Evolutionary conservation across 2,797 vertebrate species (phyloP).

Genomic region (Anguilla megastoma): DNA sequence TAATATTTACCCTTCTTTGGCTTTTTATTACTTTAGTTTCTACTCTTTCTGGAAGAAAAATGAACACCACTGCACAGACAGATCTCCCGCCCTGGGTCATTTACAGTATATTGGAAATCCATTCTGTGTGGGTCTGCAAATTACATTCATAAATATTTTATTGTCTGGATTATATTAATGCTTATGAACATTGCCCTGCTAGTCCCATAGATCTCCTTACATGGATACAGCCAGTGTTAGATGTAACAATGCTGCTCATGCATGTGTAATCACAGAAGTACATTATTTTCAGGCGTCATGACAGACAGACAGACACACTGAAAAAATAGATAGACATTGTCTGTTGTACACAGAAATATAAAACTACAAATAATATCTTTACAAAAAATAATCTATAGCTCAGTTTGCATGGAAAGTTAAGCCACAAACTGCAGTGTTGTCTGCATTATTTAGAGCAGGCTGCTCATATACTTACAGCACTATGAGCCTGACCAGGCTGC

Average conservation of each 20-base stretch:
- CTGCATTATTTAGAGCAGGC: too few relatives aligned
- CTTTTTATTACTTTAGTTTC: not conserved
- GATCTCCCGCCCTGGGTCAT: not conserved
- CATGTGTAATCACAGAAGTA: not conserved
- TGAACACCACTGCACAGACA: not conserved
- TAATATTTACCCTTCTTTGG: not conserved
- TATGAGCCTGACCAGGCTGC: too few relatives aligned
- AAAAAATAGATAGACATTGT: not conserved
- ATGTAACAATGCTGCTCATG: not conserved
- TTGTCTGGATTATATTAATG: not conserved
- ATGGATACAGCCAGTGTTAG: not conserved
- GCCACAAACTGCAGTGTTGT: too few relatives aligned
- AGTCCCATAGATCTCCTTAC: not conserved
- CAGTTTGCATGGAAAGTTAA: too few relatives aligned
- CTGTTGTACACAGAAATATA: too few relatives aligned
- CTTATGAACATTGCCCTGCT: not conserved
- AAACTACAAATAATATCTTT: too few relatives aligned
- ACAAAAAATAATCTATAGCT: too few relatives aligned
- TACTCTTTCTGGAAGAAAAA: not conserved
- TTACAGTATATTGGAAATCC: not conserved
- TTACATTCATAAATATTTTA: not conserved
- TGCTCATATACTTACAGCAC: too few relatives aligned
- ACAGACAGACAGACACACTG: too few relatives aligned
- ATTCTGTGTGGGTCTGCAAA: not conserved
- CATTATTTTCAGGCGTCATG: not conserved